Percentiles rank a stretch among this genome's conserved stretches.
phyloP scores from a whole-genome alignment of 2,113 vertebrate species.

The Myiopsitta monachus region DNA sequence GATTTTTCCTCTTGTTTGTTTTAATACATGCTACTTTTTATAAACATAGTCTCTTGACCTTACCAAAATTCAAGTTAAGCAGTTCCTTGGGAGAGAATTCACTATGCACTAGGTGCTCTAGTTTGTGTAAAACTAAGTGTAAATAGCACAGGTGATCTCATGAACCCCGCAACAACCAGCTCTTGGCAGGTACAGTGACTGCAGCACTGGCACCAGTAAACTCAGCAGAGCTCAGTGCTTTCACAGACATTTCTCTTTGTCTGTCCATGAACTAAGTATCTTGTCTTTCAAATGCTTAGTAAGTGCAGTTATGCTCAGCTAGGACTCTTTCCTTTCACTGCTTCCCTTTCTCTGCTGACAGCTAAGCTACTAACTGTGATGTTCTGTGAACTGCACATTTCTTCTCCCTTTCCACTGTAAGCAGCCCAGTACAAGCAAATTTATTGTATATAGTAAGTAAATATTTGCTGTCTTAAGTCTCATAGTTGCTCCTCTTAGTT shows the following conservation, averaged over 20 bases:
- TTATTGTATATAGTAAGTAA: neutral
- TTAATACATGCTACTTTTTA: neutral
- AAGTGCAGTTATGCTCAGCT: neutral
- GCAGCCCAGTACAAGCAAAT: neutral
- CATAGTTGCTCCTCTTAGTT: neutral
- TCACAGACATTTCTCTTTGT: neutral
- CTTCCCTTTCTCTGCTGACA: neutral
- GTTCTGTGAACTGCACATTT: neutral
- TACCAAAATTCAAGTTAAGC: neutral
- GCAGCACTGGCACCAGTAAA: neutral
- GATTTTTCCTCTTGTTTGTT: neutral
- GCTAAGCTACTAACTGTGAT: neutral
- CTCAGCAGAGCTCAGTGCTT: neutral
- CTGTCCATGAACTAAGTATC: neutral
- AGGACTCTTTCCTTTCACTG: neutral
- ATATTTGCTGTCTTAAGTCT: neutral
- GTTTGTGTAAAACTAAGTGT: neutral
- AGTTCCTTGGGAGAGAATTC: neutral
- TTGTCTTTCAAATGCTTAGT: neutral
- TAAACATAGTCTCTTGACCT: neutral
- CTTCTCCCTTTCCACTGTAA: neutral
- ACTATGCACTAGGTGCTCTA: neutral
- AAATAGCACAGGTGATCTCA: neutral
- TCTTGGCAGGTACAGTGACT: neutral
- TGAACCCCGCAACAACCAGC: neutral